phyloP scores from a whole-genome alignment of 2,113 vertebrate species.

The Alethe diademata region DNA sequence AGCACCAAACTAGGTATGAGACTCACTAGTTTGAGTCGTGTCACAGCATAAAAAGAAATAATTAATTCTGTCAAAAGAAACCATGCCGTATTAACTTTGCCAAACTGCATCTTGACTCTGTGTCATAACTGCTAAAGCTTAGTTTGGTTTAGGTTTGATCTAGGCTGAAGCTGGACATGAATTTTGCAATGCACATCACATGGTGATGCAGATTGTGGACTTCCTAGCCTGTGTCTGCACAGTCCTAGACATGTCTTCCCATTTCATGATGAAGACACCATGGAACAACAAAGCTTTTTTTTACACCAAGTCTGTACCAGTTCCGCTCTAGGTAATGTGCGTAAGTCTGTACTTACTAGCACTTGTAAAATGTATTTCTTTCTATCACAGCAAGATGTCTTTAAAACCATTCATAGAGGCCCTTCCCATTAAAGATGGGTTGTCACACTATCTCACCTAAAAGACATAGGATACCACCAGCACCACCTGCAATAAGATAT shows the following conservation, averaged over 20 bases:
- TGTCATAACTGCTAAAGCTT: background rate
- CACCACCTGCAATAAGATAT: background rate
- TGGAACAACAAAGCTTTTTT: background rate
- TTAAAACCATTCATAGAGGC: background rate
- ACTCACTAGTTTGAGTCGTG: fast-evolving
- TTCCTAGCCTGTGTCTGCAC: background rate
- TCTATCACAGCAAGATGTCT: background rate
- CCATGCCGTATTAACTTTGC: background rate
- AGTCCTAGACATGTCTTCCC: background rate
- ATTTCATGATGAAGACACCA: background rate
- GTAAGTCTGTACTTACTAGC: background rate
- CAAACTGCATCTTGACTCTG: background rate
- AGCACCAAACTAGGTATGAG: background rate
- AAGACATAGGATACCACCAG: background rate
- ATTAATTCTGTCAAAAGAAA: background rate
- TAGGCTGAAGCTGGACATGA: background rate
- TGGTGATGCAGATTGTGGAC: fast-evolving
- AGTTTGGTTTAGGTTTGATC: background rate
- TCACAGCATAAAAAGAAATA: background rate
- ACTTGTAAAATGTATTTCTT: background rate
- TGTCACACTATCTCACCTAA: background rate
- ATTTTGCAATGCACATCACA: background rate
- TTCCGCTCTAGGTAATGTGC: background rate
- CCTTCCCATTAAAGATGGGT: background rate
- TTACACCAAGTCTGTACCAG: background rate